Conservation (phyloP, 2,113 vertebrate genomes). For the Garra rufa region DNA sequence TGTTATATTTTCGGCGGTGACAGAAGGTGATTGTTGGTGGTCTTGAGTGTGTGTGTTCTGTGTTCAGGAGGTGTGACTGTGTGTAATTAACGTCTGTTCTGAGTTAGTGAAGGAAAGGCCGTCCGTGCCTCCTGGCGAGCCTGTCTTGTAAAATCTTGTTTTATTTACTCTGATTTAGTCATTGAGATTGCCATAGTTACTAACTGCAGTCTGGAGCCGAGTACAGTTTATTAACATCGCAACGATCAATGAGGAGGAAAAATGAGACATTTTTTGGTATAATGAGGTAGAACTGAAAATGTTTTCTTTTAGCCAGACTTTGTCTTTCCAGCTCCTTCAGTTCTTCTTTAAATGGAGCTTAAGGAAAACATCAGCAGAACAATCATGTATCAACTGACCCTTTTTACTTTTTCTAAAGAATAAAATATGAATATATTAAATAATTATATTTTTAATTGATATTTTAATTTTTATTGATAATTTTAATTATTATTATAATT, state of each 20-base stretch:
- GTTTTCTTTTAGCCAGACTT: neutral
- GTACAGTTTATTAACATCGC: slow-evolving; percentile 44
- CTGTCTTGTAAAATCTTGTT: slow-evolving; percentile 44
- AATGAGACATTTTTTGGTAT: slow-evolving; percentile 5
- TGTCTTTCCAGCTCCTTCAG: neutral
- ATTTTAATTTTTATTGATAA: too few relatives aligned
- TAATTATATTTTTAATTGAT: too few relatives aligned
- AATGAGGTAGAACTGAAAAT: slow-evolving; percentile 10
- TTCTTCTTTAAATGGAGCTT: neutral
- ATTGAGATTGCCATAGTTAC: slow-evolving; percentile 37
- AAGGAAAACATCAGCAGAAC: neutral
- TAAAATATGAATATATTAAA: too few relatives aligned
- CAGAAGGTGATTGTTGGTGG: slow-evolving; percentile 27
- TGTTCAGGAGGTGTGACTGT: slow-evolving; percentile 32
- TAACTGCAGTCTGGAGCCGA: slow-evolving; percentile 18
- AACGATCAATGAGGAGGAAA: slow-evolving; percentile 36
- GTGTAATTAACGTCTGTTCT: slow-evolving; percentile 34
- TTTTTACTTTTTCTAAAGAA: too few relatives aligned
- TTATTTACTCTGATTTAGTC: slow-evolving; percentile 56
- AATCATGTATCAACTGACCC: neutral
- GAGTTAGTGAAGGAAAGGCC: slow-evolving; percentile 44
- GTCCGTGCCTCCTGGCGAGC: slow-evolving; percentile 40
- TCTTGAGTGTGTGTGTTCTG: slow-evolving; percentile 1
- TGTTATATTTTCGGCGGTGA: neutral
- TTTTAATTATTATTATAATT: too few relatives aligned